Evolutionary conservation across 1,140 invertebrate genomes (phyloP).

Genomic region (Scaptodrosophila lebanonensis): DNA sequence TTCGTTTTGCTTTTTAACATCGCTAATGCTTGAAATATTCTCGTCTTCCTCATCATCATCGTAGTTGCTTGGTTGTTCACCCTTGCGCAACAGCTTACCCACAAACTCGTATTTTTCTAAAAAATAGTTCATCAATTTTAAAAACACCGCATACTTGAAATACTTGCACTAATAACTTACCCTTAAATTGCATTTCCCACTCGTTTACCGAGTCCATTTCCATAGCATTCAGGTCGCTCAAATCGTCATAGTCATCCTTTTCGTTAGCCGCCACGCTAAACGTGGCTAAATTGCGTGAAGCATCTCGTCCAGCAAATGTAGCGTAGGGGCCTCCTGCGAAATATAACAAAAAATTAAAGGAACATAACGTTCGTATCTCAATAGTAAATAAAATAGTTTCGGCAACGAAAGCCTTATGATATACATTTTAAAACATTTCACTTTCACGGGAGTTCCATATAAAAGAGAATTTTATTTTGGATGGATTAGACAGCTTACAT

Average conservation of each 20-base stretch:
- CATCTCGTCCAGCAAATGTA: constrained; percentile 96
- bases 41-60: constrained; percentile 92
- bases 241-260: constrained; percentile 94
- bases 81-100: constrained; percentile 93
- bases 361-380: too few species aligned
- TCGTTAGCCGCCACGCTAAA: constrained; percentile 91
- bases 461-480: too few species aligned
- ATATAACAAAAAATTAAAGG: not conserved
- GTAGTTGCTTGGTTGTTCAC: constrained; percentile 93
- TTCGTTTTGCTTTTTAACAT: constrained; percentile 38
- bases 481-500: too few species aligned
- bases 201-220: constrained; percentile 93
- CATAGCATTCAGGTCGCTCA: constrained; percentile 92
- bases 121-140: constrained; percentile 56
- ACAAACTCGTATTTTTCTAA: constrained; percentile 96
- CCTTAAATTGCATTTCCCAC: constrained; percentile 98
- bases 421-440: too few species aligned
- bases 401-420: too few species aligned
- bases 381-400: too few species aligned
- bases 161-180: constrained; percentile 78
- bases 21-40: constrained; percentile 78
- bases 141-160: not conserved
- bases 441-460: too few species aligned
- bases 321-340: constrained; percentile 92
- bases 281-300: constrained; percentile 94